A percentile compares a stretch with the other conserved stretches of the same genome.
These are phyloP conservation scores for Crypturellus undulatus DNA, from an alignment of 2,113 vertebrate genomes.

Conservation along the genomic window DNA sequence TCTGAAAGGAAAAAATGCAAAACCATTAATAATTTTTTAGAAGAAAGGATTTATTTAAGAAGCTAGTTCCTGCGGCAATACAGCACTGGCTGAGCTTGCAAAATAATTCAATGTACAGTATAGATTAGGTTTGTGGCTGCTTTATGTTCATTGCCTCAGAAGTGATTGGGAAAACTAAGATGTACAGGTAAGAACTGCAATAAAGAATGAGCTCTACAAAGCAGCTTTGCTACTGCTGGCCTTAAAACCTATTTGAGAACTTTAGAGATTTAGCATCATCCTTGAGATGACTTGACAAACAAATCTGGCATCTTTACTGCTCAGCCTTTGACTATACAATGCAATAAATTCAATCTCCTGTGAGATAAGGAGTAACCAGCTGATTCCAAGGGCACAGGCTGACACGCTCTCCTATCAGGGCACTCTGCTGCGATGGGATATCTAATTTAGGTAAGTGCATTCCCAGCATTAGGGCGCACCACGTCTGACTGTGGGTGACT, in stretches of 20 bases:
- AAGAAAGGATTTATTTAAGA: conserved; percentile 9
- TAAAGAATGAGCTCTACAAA: neutral
- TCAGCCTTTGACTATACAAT: conserved; percentile 60
- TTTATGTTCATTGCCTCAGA: neutral
- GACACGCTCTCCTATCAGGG: neutral
- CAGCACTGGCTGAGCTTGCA: neutral
- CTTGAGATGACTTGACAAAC: conserved; percentile 46
- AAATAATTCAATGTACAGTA: neutral
- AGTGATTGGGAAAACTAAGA: neutral
- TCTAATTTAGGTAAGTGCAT: conserved; percentile 54
- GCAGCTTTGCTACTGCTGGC: neutral
- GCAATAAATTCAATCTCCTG: conserved; percentile 48
- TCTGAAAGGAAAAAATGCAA: conserved; percentile 10
- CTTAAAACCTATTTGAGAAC: conserved; percentile 29
- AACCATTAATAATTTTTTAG: neutral
- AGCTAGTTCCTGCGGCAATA: neutral
- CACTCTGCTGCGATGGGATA: conserved; percentile 7
- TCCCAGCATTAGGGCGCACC: neutral
- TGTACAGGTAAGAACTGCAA: neutral
- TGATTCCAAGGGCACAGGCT: conserved; percentile 6
- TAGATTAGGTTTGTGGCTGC: neutral
- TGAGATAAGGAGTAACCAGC: conserved; percentile 24
- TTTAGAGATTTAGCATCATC: conserved; percentile 21
- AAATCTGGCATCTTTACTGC: conserved; percentile 43
- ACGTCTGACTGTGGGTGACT: conserved; percentile 5